Evolutionary conservation across 1,140 invertebrate genomes (phyloP).

Genomic region (Diorhabda sublineata): DNA sequence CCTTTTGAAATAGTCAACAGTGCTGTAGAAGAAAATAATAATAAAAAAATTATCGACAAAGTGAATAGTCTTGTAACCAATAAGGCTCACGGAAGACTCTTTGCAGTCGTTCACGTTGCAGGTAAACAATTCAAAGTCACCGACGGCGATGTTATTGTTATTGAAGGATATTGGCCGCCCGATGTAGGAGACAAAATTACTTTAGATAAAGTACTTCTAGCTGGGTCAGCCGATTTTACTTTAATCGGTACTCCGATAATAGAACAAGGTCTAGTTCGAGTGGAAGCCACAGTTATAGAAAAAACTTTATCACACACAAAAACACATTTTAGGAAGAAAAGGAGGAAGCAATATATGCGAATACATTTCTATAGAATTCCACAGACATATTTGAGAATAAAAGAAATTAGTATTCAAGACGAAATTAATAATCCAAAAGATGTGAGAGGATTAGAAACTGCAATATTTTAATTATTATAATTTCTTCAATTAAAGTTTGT

Average conservation of each 20-base stretch:
- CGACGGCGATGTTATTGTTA: conserved; percentile 76
- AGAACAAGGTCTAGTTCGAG: conserved; percentile 65
- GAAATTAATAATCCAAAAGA: conserved; percentile 41
- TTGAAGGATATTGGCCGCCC: conserved; percentile 82
- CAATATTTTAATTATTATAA: conserved; percentile 28
- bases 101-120: conserved; percentile 78
- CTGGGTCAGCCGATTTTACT: conserved; percentile 82
- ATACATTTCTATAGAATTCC: conserved; percentile 69
- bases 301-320: conserved; percentile 84
- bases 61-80: conserved; percentile 58
- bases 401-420: conserved; percentile 56
- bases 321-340: conserved; percentile 68
- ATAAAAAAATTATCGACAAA: conserved; percentile 45
- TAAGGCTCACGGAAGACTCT: conserved; percentile 65
- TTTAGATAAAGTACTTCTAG: conserved; percentile 81
- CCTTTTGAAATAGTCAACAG: conserved; percentile 39
- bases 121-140: conserved; percentile 88
- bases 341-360: conserved; percentile 72
- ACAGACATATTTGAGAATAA: conserved; percentile 71
- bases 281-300: conserved; percentile 85
- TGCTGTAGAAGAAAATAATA: conserved; percentile 25
- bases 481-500: conserved; percentile 1
- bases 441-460: conserved; percentile 34
- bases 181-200: conserved; percentile 76
- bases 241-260: conserved; percentile 78